Evolutionary conservation across 2,888 invertebrate genomes (phyloP).

Genomic region (Julus scanicus): DNA sequence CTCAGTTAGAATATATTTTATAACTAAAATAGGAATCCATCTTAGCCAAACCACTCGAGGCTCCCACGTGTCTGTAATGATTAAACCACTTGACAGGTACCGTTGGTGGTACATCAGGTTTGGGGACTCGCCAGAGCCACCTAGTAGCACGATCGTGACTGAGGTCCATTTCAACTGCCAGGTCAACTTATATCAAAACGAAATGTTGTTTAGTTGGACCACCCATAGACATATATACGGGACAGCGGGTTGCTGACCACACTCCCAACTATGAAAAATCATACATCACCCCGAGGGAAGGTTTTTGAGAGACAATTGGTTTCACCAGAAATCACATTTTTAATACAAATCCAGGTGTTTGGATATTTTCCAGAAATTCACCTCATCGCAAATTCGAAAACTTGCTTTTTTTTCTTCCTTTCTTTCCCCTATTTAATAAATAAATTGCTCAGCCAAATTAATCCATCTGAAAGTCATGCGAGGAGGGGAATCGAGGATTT

Average conservation of each 20-base stretch:
- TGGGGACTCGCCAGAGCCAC: not conserved
- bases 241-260: constrained; percentile 38
- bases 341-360: constrained; percentile 2
- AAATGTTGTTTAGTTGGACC: not conserved
- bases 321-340: not conserved
- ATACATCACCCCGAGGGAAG: constrained; percentile 14
- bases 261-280: not conserved
- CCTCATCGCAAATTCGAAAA: not conserved
- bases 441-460: constrained; percentile 2
- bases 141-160: constrained; percentile 26
- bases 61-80: not conserved
- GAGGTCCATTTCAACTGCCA: constrained; percentile 40
- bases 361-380: constrained; percentile 5
- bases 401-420: not conserved
- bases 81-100: constrained; percentile 14
- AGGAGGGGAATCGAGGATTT: constrained; percentile 28
- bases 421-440: not conserved
- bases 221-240: not conserved
- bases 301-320: not conserved
- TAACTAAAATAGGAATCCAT: not conserved
- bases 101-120: not conserved
- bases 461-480: constrained; percentile 25
- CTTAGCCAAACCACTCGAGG: not conserved
- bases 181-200: not conserved
- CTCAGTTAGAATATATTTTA: not conserved